Percentiles rank a stretch among this genome's conserved stretches.
These are phyloP conservation scores for Calameuta filiformis DNA, from an alignment of 2,888 invertebrate genomes.

Conservation along the genomic window DNA sequence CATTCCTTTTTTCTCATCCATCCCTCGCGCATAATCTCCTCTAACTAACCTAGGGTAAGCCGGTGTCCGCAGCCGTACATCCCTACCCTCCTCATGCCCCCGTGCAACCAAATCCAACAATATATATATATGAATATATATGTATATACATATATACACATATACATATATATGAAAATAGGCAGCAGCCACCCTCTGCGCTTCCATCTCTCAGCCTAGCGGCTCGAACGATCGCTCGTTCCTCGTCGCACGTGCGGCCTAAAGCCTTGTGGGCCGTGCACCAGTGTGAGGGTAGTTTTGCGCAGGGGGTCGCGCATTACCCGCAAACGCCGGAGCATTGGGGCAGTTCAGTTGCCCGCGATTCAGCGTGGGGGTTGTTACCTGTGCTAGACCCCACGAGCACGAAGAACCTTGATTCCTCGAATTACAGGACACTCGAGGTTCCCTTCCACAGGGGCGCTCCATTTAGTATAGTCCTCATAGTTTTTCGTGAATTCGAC, in stretches of 20 bases:
- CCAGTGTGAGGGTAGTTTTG: conserved; percentile 48
- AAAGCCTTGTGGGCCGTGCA: conserved; percentile 15
- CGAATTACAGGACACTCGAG: neutral
- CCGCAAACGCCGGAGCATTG: conserved; percentile 28
- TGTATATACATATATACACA: neutral
- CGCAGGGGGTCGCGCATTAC: conserved; percentile 61
- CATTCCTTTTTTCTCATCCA: conserved; percentile 2
- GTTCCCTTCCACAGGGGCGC: neutral
- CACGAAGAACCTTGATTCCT: neutral
- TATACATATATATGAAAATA: neutral
- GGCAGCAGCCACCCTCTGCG: neutral
- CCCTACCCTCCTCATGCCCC: conserved; percentile 20
- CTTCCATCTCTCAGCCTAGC: neutral
- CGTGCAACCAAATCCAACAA: conserved; percentile 3
- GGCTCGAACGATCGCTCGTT: conserved; percentile 22
- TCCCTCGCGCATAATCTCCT: conserved; percentile 8
- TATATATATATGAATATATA: neutral
- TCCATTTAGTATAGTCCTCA: neutral
- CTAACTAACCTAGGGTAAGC: conserved; percentile 22
- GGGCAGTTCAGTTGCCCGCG: conserved; percentile 58
- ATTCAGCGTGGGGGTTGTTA: conserved; percentile 56
- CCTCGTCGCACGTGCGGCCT: conserved; percentile 25
- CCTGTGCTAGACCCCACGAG: conserved; percentile 15
- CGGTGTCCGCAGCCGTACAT: conserved; percentile 23
- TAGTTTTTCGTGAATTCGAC: too few species aligned